Evolutionary conservation across 2,888 invertebrate genomes (phyloP), one percentile per base, ranked within the genome.

Genomic region (Pachydiplax longipennis): DNA sequence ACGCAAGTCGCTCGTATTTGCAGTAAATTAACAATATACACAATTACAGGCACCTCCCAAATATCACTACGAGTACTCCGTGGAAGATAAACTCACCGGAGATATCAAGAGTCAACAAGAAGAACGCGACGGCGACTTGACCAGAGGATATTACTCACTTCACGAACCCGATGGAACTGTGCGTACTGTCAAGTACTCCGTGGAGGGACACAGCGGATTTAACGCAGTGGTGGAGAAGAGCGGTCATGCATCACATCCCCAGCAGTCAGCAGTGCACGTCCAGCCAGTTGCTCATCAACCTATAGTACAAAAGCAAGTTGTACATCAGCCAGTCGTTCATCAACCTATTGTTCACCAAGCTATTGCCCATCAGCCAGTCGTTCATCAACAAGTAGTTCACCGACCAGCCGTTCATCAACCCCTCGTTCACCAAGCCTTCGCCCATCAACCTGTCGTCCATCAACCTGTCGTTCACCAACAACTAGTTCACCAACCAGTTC

Each of bases 181-280:
- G 2, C 61, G 87, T 10, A 87, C 87, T 37, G 87, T 87, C 13
- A 61, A 87, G 13, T 87, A 87, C 61, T 37, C 58, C 37, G 87
- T 61, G 22, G 87, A 87, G 12, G 61, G 37, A 2, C 87, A 87
- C 40, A 87, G 61, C n/a, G 87, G 87, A 61, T 87, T 87, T 37
- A 87, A 87, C 87, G 87, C 87, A 35, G 87, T 87, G n/a, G 87
- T 87, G 61, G 58, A 61, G 35, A 87, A 61, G 61, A 87, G 37
- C 37, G 87, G 87, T 1, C 87, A 58, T 22, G 22, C 87, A 25
- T 37, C 61, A 22, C 87, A 87, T 48, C 80, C 48, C 22, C 90
- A 87, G 10, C 73, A 73, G 25, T 3, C 12, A 12, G 73, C 13
- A 12, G 82, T 53, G 1, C 82, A 83, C 53, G 25, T 25, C 18